Base-by-base conservation (phyloP, 2,797 vertebrate genomes). In the Uromys caudimaculatus region DNA sequence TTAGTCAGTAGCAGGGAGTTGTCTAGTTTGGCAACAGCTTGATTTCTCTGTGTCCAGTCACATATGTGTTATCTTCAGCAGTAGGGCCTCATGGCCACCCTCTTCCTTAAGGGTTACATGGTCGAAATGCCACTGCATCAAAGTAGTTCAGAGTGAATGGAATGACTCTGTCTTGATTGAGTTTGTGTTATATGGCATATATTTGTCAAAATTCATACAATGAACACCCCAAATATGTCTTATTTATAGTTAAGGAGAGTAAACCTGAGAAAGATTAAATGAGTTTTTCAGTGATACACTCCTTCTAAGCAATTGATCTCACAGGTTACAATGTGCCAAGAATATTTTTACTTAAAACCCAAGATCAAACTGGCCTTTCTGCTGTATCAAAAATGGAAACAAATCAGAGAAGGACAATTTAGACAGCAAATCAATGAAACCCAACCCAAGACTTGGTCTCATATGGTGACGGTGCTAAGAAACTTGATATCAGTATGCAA, bases 331-430 rank as follows among this genome's bases (percentile, higher is more conserved):
- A 69, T 69, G n/a, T 9, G 14, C 58, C 71, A 79, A 60, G 60
- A 69, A 27, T 10, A 6, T 1, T 58, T 58, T 58, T 35, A 78
- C 54, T 90, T 86, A 27, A 56, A 47, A 24, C 19, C n/a, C 13
- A 58, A 75, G 6, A 24, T 91, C 29, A n/a, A 62, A 85, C 29
- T 19, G 64, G 41, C 0, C 8, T 41, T 77, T 17, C 52, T 16
- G 13, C 47, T 77, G 71, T 35, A 62, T 76, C 64, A 89, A 92
- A 92, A 44, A 86, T 90, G 24, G 35, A 91, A 95, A n/a, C 50
- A 83, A 75, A 88, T 50, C 35, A 41, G 11, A 81, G 29, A 24
- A 13, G 62, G 41, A 2, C 9, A 64, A 69, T 29, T 90, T 85
- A 84, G 47, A 24, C 24, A 94, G 27, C 1, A 35, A 78, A 50